These are phyloP conservation scores for Trissolcus japonicus DNA, from an alignment of 2,888 invertebrate species.

Conservation along the genomic window DNA sequence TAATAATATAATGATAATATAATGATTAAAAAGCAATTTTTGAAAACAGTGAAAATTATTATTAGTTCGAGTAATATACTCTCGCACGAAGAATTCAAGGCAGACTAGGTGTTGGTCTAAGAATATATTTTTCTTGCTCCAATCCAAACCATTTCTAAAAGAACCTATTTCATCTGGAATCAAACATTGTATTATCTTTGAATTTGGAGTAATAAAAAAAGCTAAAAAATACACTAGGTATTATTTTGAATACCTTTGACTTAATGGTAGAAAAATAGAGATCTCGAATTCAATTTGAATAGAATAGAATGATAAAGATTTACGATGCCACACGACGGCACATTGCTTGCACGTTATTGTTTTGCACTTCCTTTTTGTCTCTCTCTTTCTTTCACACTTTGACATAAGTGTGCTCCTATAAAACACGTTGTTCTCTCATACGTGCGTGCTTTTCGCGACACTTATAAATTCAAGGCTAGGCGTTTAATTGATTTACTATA, in stretches of 20 bases:
- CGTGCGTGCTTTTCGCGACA: slow-evolving; percentile 14
- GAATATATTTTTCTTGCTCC: too few relatives aligned
- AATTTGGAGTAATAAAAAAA: slow-evolving; percentile 9
- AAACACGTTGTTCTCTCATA: slow-evolving; percentile 25
- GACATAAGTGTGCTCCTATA: slow-evolving; percentile 37
- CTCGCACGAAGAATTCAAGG: too few relatives aligned
- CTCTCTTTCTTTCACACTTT: slow-evolving; percentile 29
- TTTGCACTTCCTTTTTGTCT: slow-evolving; percentile 50
- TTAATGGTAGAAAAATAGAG: slow-evolving; percentile 40
- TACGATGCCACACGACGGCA: slow-evolving; percentile 41
- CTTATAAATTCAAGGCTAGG: slow-evolving; percentile 42
- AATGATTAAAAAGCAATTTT: too few relatives aligned
- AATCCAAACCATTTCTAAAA: too few relatives aligned
- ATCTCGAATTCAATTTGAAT: slow-evolving; percentile 54
- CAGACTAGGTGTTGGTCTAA: too few relatives aligned
- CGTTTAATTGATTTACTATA: too few relatives aligned
- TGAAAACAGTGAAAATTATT: too few relatives aligned
- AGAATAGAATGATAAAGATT: slow-evolving; percentile 54
- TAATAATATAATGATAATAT: too few relatives aligned
- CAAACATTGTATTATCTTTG: slow-evolving; percentile 8
- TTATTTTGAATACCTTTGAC: slow-evolving; percentile 40
- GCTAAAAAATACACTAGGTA: slow-evolving; percentile 2
- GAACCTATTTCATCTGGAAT: not conserved
- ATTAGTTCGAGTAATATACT: too few relatives aligned
- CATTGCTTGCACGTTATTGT: slow-evolving; percentile 46